These are phyloP conservation scores for Percopsis omiscomaycus DNA, from an alignment of 2,797 vertebrate genomes.

Conservation along the genomic window DNA sequence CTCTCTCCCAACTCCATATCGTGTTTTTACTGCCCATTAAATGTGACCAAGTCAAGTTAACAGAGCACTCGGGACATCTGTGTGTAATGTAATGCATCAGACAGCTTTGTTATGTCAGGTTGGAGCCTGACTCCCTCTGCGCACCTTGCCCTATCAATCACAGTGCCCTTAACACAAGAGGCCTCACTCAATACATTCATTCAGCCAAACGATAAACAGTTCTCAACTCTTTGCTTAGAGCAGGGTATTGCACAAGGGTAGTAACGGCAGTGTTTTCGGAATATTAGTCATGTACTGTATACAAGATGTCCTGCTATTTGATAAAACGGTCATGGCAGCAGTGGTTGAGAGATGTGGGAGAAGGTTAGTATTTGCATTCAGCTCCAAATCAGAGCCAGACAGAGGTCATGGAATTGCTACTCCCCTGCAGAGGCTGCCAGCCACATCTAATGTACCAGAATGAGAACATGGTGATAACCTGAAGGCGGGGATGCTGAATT, in stretches of 20 bases:
- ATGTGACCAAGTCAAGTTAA: slow-evolving; percentile 24
- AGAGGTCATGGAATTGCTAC: slow-evolving; percentile 8
- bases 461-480: slow-evolving; percentile 3
- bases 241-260: slow-evolving; percentile 12
- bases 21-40: slow-evolving; percentile 36
- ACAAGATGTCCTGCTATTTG: slow-evolving; percentile 47
- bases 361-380: slow-evolving; percentile 17
- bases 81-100: slow-evolving; percentile 39
- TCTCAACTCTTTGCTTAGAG: slow-evolving; percentile 8
- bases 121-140: slow-evolving; percentile 26
- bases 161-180: slow-evolving; percentile 37
- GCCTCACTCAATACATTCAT: slow-evolving; percentile 41
- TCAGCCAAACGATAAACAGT: slow-evolving; percentile 58
- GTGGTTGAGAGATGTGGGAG: slow-evolving; percentile 14
- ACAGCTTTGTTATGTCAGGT: slow-evolving; percentile 59
- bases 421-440: slow-evolving; percentile 11
- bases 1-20: slow-evolving; percentile 20
- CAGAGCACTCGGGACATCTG: slow-evolving; percentile 14
- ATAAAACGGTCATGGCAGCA: slow-evolving; percentile 12
- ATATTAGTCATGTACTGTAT: slow-evolving; percentile 19
- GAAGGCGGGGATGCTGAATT: slow-evolving; percentile 7
- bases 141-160: slow-evolving; percentile 25
- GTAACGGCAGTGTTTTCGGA: slow-evolving; percentile 39
- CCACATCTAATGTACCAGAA: slow-evolving; percentile 2
- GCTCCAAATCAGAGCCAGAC: slow-evolving; percentile 34